Evolutionary conservation across 2,797 vertebrate species (phyloP), one percentile per base, ranked within the genome.

Genomic region (Brachyalestes nurse): DNA sequence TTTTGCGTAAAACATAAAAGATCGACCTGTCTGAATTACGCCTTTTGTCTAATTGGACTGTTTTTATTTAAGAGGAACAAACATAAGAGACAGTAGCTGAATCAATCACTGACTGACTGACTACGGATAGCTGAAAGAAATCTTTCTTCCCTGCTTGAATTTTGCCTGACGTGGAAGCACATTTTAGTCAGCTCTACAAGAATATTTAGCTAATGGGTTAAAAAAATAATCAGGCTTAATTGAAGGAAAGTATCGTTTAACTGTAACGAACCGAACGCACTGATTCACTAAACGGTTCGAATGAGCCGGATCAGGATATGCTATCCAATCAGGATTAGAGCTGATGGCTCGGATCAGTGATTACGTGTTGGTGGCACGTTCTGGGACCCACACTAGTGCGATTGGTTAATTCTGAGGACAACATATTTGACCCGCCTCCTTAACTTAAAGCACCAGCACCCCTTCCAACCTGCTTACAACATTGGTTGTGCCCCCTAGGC

Each of bases 371-470:
- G 65, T 40, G 23, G 25, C 64, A 25, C 17, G 1, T 65, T 58
- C 64, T 53, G 19, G 53, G 47, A 55, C 34, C 66, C 12, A 17
- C 6, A 13, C 60, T 66, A 19, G 4, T 66, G 25, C 73, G 53
- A 77, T 82, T 82, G 75, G 80, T 57, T 34, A 7, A 49, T 64
- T 34, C 66, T 6, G 0, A 23, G 28, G 17, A 53, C 58, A 14
- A 34, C 9, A 17, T 2, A n/a, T 34, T 61, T 13, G 1, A 57
- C 61, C 75, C 71, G 51, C 85, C 81, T 9, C 6, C 76, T 38
- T 65, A 21, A 17, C 0, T 83, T 81, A 84, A 85, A 86, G 83
- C 0, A n/a, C 76, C 67, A 76, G 55, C 34, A 14, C 12, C 16
- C 5, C 45, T 47, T 47, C 0, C 45, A 47, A 12, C 45, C 34